Evolutionary conservation across 2,113 vertebrate genomes (phyloP).

Genomic region (Orycteropus afer): DNA sequence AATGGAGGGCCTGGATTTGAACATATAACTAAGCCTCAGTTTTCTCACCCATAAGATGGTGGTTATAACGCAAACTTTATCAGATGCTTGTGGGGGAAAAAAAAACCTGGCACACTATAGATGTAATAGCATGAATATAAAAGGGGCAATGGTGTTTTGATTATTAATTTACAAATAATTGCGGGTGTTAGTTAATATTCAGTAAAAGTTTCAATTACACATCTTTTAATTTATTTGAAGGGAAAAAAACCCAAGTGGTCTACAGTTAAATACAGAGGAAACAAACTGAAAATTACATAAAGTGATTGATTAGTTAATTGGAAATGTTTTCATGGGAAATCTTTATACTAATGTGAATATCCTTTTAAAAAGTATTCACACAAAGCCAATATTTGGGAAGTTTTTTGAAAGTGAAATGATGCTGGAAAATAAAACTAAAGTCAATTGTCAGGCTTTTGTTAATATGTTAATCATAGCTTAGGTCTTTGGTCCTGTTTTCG

Average conservation of each 20-base stretch:
- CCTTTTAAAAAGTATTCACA: not conserved
- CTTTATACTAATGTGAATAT: not conserved
- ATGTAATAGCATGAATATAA: not conserved
- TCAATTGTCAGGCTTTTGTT: not conserved
- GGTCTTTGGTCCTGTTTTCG: not conserved
- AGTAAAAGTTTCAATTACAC: not conserved
- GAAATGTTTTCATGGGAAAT: conserved; percentile 20
- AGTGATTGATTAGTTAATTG: not conserved
- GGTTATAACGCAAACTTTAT: not conserved
- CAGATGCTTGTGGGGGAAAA: no score
- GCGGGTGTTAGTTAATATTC: not conserved
- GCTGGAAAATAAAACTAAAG: not conserved
- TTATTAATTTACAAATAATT: not conserved
- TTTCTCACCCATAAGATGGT: not conserved
- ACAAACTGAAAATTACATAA: not conserved
- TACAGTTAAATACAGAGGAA: not conserved
- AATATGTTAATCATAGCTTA: not conserved
- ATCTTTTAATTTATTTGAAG: not conserved
- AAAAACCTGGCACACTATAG: not conserved
- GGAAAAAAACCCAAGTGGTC: not conserved
- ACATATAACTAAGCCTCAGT: not conserved
- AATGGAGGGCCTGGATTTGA: not conserved
- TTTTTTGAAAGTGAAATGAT: not conserved
- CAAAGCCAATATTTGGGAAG: not conserved
- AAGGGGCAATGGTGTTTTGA: not conserved